Evolutionary conservation across 2,113 vertebrate species (phyloP), one percentile per base, ranked within the genome.

Genomic region (Scomber scombrus): DNA sequence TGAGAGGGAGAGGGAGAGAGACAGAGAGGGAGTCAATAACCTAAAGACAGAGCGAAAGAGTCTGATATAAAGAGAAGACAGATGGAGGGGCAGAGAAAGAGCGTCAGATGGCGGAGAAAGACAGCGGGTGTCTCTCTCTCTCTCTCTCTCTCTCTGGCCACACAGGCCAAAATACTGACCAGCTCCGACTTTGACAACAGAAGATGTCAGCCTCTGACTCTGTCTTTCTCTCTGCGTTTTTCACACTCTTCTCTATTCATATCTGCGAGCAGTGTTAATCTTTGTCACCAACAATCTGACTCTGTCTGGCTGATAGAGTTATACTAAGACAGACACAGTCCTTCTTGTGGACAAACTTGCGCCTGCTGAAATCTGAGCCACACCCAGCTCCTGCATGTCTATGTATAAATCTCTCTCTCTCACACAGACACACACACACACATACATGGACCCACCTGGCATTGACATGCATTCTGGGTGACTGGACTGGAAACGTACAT

Each of bases 21-120:
- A 84, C 46, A 63, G 67, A 75, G 79, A 91, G 72, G 51, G 81
- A 90, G 34, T 90, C 80, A 88, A 89, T 90, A 90, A 90, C 88
- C 89, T 80, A 90, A 87, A 90, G 85, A 88, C 66, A 45, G 69
- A 84, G 69, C 88, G 81, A 89, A 66, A 88, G 85, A 81, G 85
- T 56, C 40, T 49, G 83, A 90, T 58, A 83, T 80, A 91, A 88
- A 86, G 88, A 86, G 80, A 63, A 77, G 89, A 83, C 86, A 91
- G 90, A 91, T 89, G 87, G 87, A 87, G 79, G 82, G 82, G 80
- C 82, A 88, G 79, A 90, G 86, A 90, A 85, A 90, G 83, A 88
- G 86, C 80, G 74, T 87, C 78, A 74, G 78, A 93, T 88, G 85
- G 84, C 18, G 55, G 68, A 86, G 84, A 89, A 84, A 88, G 77